Base-by-base conservation (phyloP, 1,140 invertebrate genomes). In the Drosophila nigrodunni region DNA sequence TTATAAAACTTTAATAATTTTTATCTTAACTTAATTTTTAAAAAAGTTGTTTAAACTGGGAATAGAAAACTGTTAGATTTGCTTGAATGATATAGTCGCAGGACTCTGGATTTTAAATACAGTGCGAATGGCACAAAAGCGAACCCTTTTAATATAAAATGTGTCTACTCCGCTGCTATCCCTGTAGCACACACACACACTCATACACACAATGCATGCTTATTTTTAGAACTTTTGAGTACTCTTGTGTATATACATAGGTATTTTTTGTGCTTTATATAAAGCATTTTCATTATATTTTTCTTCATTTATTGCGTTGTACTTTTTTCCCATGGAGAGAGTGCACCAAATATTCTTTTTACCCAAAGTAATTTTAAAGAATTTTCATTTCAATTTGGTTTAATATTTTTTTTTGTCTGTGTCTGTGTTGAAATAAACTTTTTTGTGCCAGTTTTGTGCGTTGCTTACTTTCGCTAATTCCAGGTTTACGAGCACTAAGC, bases 61-160 rank as follows among this genome's bases (percentile, higher is more conserved):
- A 21, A 21, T 21, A 1, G 18, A 2, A 2, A 21, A 1, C 18
- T 21, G 18, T 21, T 21, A 35, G 10, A 37, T 7, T 21, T 21
- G 1, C 18, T 21, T 21, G 18, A 21, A 5, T 52, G 25, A 43
- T 15, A 44, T 44, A 73, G 46, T n/a, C 11, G 35, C 35, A 37
- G 47, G 58, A 70, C 62, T 39, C 5, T 9, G 2, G 25, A 30
- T 30, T 4, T n/a, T 30, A 37, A 43, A 15, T 46, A 3, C n/a
- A 46, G 6, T 46, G 13, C 5, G 13, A 15, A 64, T 57, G 10
- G 39, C 68, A 58, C 52, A 65, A 35, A 72, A 65, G 18, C 49
- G 46, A 73, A 73, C 55, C 55, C 55, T 67, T 73, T 68, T 59
- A 46, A 54, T 67, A 35, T 54, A 44, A 67, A 67, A 54, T 52